phyloP scores from a whole-genome alignment of 1,140 invertebrate species.

The Thrips palmi region DNA sequence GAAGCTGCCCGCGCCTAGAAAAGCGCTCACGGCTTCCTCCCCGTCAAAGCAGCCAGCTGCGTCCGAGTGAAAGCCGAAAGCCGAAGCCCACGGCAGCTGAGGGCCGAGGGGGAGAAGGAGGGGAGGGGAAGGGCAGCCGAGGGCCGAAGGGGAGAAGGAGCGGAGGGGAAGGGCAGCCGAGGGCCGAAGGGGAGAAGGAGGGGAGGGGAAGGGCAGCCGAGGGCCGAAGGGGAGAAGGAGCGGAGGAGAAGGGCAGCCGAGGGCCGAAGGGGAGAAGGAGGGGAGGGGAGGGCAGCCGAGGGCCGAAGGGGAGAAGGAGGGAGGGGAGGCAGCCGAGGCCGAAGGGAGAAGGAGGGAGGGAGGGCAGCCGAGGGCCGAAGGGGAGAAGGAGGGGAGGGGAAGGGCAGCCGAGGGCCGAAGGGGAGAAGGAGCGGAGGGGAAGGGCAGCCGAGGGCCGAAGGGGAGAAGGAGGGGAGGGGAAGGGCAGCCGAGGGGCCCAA shows the following conservation, averaged over 20 bases:
- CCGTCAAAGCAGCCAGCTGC: too few species aligned
- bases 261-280: not conserved
- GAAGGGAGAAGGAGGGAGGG: conserved; percentile 6
- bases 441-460: not conserved
- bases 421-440: not conserved
- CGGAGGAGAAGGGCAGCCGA: not conserved
- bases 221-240: not conserved
- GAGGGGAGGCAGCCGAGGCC: conserved; percentile 5
- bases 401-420: conserved; percentile 7
- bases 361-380: conserved; percentile 1
- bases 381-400: not conserved
- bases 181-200: not conserved
- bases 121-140: not conserved
- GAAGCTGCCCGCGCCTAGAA: too few species aligned
- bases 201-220: not conserved
- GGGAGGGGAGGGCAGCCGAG: not conserved
- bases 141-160: not conserved
- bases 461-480: not conserved
- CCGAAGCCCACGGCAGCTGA: too few species aligned
- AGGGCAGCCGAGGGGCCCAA: not conserved
- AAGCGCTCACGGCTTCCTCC: too few species aligned
- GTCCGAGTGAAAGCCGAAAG: too few species aligned
- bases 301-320: not conserved
- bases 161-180: not conserved
- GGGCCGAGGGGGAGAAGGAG: not conserved